phyloP scores from a whole-genome alignment of 1,140 invertebrate species.

The Kradibia gibbosae region DNA sequence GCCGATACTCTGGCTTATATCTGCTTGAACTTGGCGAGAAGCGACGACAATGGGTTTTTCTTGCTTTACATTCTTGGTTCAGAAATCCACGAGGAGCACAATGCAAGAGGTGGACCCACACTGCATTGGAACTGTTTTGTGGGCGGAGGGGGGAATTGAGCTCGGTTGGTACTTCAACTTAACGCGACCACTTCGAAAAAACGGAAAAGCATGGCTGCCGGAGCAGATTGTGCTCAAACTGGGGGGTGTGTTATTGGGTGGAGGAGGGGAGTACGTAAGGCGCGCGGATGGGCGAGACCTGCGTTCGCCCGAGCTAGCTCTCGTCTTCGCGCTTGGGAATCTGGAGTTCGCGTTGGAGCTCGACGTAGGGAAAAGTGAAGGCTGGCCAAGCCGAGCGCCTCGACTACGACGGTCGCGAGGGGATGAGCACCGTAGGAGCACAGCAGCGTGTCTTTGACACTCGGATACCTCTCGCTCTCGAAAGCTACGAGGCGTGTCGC shows the following conservation, averaged over 20 bases:
- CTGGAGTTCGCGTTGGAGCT: background rate
- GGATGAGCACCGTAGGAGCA: background rate
- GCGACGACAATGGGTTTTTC: background rate
- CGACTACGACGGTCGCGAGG: background rate
- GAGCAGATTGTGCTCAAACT: too few relatives aligned
- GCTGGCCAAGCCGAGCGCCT: too few relatives aligned
- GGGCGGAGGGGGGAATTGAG: too few relatives aligned
- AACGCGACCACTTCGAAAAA: background rate
- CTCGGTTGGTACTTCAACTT: too few relatives aligned
- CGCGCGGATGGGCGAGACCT: too few relatives aligned
- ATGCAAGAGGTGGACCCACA: background rate
- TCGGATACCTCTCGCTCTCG: constrained; percentile 58
- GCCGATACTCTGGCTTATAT: background rate
- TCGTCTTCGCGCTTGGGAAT: too few relatives aligned
- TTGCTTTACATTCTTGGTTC: background rate
- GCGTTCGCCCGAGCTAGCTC: too few relatives aligned
- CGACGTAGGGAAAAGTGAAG: background rate
- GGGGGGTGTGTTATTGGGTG: too few relatives aligned
- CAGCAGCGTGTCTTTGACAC: background rate
- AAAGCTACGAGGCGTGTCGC: constrained; percentile 56
- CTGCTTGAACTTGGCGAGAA: background rate
- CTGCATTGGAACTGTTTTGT: too few relatives aligned
- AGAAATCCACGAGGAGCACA: background rate
- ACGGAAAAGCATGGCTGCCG: too few relatives aligned
- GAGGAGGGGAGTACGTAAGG: too few relatives aligned